Conservation (phyloP, 2,888 invertebrate species). For the Caenorhabditis imperialis region DNA sequence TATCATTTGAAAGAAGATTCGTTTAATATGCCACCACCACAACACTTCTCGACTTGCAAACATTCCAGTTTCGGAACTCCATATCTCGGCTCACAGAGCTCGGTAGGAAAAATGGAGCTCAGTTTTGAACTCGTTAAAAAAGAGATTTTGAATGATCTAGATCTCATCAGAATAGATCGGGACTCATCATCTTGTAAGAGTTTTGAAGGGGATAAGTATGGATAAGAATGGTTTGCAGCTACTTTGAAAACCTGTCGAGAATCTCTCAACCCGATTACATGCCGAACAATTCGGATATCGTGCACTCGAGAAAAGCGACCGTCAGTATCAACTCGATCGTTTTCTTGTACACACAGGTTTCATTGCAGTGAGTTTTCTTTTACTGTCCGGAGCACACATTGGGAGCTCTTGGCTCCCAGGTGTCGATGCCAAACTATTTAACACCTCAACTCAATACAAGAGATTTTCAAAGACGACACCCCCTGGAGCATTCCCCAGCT, state of each 20-base stretch:
- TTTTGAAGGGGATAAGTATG: neutral
- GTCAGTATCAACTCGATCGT: conserved; percentile 38
- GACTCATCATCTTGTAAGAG: too few species aligned
- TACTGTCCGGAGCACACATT: neutral
- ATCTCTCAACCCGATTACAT: conserved; percentile 42
- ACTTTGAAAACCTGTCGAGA: conserved; percentile 51
- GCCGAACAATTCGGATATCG: conserved; percentile 58
- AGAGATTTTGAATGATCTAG: too few species aligned
- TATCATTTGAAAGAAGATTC: too few species aligned
- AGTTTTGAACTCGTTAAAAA: too few species aligned
- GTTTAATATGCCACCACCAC: too few species aligned
- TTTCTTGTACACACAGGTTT: conserved; percentile 50
- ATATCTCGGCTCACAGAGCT: too few species aligned
- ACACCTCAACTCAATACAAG: neutral
- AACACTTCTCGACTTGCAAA: too few species aligned
- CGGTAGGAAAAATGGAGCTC: too few species aligned
- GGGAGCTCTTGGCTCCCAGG: too few species aligned
- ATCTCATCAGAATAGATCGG: too few species aligned
- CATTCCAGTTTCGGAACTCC: too few species aligned
- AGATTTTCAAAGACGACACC: neutral
- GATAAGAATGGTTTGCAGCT: conserved; percentile 46
- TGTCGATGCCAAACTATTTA: neutral
- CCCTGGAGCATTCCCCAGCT: neutral
- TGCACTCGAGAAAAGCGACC: conserved; percentile 55
- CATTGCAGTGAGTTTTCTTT: conserved; percentile 33